Conservation (phyloP, 1,140 invertebrate species). For the Rhopalosiphum padi region DNA sequence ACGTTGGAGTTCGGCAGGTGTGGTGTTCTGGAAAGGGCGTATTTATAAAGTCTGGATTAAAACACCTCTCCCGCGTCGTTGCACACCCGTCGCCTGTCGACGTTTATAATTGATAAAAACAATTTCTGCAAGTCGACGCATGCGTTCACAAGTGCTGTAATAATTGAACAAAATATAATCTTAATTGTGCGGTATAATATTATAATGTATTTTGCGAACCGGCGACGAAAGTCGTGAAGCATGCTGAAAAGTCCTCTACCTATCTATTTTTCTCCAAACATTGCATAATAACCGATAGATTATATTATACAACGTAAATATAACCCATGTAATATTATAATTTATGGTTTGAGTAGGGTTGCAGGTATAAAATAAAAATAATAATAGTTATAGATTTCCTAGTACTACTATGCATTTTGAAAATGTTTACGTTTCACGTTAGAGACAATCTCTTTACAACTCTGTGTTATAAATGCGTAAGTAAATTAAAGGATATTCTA, state of each 20-base stretch:
- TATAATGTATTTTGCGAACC: background rate
- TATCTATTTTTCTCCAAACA: background rate
- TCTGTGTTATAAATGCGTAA: background rate
- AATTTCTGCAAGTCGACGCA: slow-evolving; percentile 64
- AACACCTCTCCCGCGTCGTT: background rate
- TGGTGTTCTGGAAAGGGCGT: background rate
- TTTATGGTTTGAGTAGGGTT: background rate
- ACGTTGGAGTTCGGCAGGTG: background rate
- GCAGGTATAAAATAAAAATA: background rate
- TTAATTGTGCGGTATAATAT: background rate
- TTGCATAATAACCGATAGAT: background rate
- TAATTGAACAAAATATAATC: background rate
- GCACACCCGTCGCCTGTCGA: background rate
- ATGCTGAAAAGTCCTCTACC: background rate
- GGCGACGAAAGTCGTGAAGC: background rate
- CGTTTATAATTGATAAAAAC: background rate
- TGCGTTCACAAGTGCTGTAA: background rate
- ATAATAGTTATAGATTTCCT: background rate
- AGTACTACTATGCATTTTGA: background rate
- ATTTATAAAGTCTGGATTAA: background rate
- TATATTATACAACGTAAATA: background rate
- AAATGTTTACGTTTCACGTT: background rate
- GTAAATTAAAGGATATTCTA: background rate
- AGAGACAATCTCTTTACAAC: background rate
- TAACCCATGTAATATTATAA: background rate